Percentiles rank a stretch among this genome's conserved stretches.
These are phyloP conservation scores for Synergus gifuensis DNA, from an alignment of 2,888 invertebrate species.

Conservation along the genomic window DNA sequence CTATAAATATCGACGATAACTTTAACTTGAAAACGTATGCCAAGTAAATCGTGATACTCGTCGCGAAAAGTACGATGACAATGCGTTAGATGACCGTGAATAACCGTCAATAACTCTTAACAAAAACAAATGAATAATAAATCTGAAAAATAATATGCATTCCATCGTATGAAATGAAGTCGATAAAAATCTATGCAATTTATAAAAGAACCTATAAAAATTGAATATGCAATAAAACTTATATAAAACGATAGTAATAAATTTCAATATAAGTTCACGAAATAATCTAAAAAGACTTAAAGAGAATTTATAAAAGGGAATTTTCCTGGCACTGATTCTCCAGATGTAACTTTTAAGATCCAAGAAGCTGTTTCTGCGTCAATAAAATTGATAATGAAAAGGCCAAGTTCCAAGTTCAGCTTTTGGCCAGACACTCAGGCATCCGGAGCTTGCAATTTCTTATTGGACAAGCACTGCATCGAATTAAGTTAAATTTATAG, in stretches of 20 bases:
- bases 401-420: slow-evolving; percentile 25
- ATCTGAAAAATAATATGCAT: not conserved
- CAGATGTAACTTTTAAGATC: not conserved
- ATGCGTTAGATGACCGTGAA: not conserved
- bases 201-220: not conserved
- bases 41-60: slow-evolving; percentile 56
- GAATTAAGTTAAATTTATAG: not conserved
- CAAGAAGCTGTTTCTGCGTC: slow-evolving; percentile 15
- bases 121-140: not conserved
- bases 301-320: not conserved
- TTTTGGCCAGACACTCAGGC: slow-evolving; percentile 29
- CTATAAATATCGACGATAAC: slow-evolving; percentile 61
- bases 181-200: not conserved
- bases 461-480: not conserved
- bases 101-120: not conserved
- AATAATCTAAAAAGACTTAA: not conserved
- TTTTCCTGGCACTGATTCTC: not conserved
- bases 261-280: not conserved
- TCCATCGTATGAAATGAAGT: not conserved
- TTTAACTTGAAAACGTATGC: slow-evolving; percentile 59
- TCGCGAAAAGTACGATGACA: slow-evolving; percentile 20
- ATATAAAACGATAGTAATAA: not conserved
- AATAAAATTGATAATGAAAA: slow-evolving; percentile 30
- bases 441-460: not conserved
- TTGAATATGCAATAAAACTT: not conserved